phyloP scores from a whole-genome alignment of 2,888 invertebrate species.

The Folsomia candida region DNA sequence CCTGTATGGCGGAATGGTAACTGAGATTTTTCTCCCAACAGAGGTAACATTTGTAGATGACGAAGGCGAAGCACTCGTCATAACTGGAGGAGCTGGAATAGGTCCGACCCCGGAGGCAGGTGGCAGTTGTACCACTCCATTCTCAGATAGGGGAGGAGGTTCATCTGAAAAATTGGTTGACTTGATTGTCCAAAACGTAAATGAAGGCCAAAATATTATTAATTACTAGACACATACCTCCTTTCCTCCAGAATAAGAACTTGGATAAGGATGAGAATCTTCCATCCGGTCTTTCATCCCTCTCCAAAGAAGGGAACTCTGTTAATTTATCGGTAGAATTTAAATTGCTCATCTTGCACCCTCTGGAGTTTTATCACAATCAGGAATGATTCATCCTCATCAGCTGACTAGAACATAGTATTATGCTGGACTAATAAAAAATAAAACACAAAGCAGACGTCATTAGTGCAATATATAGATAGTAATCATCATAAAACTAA shows the following conservation, averaged over 20 bases:
- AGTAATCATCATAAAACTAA: no score
- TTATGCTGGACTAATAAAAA: no score
- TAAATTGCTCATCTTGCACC: conserved; percentile 47
- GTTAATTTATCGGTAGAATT: conserved; percentile 61
- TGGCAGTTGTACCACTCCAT: no score
- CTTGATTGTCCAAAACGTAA: no score
- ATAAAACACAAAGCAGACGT: no score
- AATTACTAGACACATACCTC: conserved; percentile 12
- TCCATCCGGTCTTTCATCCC: conserved; percentile 71
- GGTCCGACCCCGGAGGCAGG: not conserved
- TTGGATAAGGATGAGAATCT: conserved; percentile 72
- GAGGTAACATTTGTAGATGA: conserved; percentile 59
- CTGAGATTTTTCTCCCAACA: conserved; percentile 18
- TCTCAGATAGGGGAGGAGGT: no score
- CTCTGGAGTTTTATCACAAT: no score
- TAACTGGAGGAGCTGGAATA: not conserved
- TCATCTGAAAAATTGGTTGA: no score
- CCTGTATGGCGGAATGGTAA: conserved; percentile 24
- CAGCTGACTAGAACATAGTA: no score
- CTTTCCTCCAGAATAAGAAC: conserved; percentile 59
- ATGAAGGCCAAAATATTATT: no score
- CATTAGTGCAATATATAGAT: no score
- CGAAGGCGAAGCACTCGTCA: not conserved
- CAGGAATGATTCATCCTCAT: no score
- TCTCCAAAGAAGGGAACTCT: conserved; percentile 74